Evolutionary conservation across 2,888 invertebrate species (phyloP).

Genomic region (Acrobasis consociella): DNA sequence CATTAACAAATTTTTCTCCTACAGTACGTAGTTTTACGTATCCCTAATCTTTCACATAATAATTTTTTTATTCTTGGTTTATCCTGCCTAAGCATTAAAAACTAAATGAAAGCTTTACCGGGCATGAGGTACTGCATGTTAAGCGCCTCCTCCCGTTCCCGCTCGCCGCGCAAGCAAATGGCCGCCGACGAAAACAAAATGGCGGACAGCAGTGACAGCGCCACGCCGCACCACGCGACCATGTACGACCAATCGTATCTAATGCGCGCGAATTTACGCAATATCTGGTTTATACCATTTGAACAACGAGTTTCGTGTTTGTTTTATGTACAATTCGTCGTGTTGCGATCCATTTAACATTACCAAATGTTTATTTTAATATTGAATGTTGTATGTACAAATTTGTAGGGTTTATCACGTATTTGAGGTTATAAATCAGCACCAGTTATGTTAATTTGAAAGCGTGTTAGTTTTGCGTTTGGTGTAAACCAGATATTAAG

Average conservation of each 20-base stretch:
- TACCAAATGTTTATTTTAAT: too few relatives aligned
- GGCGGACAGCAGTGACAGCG: constrained; percentile 94
- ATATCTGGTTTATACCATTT: constrained; percentile 85
- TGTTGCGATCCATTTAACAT: not conserved
- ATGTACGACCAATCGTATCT: constrained; percentile 98
- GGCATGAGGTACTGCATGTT: constrained; percentile 99
- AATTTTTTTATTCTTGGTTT: constrained; percentile 4
- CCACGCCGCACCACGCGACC: constrained; percentile 98
- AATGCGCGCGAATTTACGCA: constrained; percentile 92
- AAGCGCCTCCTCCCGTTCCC: constrained; percentile 96
- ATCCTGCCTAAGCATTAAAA: constrained; percentile 21
- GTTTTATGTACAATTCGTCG: constrained; percentile 12
- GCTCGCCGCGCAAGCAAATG: constrained; percentile 96
- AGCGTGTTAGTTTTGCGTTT: constrained; percentile 78
- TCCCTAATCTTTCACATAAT: not conserved
- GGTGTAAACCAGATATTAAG: constrained; percentile 81
- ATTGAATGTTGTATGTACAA: constrained; percentile 11
- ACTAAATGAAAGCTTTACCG: constrained; percentile 83
- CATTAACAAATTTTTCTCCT: constrained; percentile 3
- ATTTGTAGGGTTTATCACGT: constrained; percentile 11
- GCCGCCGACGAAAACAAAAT: constrained; percentile 96
- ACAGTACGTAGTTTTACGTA: not conserved
- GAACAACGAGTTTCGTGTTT: constrained; percentile 17
- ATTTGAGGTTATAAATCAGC: constrained; percentile 51
- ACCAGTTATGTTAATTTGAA: constrained; percentile 52